Evolutionary conservation across 92 coral and sea anemone genomes (phyloP).

Genomic region (Virgularia gustaviana): DNA sequence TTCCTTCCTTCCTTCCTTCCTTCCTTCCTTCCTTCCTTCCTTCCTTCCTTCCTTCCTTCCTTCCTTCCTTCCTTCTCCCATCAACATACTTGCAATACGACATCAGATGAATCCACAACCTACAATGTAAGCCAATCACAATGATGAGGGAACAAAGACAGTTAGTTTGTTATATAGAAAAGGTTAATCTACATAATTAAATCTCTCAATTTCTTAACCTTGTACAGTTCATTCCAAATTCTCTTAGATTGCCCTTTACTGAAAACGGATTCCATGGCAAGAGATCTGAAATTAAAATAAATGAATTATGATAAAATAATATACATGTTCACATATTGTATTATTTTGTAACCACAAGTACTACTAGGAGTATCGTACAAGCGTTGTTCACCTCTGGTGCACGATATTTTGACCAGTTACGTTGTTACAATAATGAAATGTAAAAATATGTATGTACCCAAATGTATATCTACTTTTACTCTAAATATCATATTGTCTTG

Average conservation of each 20-base stretch:
- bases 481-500: too few species aligned
- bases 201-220: conserved; percentile 46
- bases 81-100: conserved; percentile 70
- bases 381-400: too few species aligned
- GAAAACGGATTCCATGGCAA: conserved; percentile 70
- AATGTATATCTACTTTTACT: too few species aligned
- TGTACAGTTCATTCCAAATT: conserved; percentile 97
- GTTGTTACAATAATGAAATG: too few species aligned
- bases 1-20: too few species aligned
- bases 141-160: neutral
- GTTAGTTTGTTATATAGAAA: neutral
- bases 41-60: neutral
- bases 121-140: conserved; percentile 18
- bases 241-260: conserved; percentile 93
- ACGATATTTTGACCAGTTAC: too few species aligned
- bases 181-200: neutral
- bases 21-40: too few species aligned
- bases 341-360: too few species aligned
- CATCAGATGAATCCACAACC: conserved; percentile 94
- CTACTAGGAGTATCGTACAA: too few species aligned
- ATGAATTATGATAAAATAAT: neutral
- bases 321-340: too few species aligned
- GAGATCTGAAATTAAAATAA: conserved; percentile 61
- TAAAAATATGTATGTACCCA: too few species aligned
- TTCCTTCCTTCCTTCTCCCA: neutral